Conservation (phyloP, 2,797 vertebrate genomes). For the Lutjanus argentimaculatus region DNA sequence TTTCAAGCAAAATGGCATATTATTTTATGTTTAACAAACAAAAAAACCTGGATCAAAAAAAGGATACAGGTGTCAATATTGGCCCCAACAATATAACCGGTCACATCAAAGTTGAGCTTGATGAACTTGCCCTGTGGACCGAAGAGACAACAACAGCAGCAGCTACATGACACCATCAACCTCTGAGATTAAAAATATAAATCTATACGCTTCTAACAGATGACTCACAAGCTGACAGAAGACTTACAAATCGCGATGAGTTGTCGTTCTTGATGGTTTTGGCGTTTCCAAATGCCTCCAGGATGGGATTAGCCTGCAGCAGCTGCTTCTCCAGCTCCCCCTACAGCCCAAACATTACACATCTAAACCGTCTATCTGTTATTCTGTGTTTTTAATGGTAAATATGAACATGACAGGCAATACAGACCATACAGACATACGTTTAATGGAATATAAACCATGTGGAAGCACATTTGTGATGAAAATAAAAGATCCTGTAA, state of each 20-base stretch:
- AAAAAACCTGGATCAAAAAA: too few species aligned
- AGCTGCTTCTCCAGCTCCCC: conserved; percentile 98
- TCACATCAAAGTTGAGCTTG: conserved; percentile 98
- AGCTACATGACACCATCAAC: background rate
- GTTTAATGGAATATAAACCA: too few species aligned
- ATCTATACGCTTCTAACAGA: background rate
- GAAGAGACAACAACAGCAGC: conserved; percentile 34
- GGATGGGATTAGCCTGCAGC: conserved; percentile 96
- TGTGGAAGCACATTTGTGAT: too few species aligned
- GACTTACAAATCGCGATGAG: conserved; percentile 93
- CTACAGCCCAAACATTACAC: conserved; percentile 70
- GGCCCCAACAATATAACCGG: conserved; percentile 95
- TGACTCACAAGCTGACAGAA: background rate
- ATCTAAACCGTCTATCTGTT: background rate
- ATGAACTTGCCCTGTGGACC: conserved; percentile 95
- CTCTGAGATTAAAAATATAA: background rate
- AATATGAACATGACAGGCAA: background rate
- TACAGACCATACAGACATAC: too few species aligned
- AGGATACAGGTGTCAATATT: conserved; percentile 99
- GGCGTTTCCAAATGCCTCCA: conserved; percentile 98
- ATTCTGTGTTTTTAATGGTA: background rate
- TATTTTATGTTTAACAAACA: background rate
- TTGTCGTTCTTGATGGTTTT: conserved; percentile 99
- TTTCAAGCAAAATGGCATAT: background rate
- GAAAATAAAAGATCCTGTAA: too few species aligned